phyloP scores from a whole-genome alignment of 2,797 vertebrate genomes.

The Myotis daubentonii region DNA sequence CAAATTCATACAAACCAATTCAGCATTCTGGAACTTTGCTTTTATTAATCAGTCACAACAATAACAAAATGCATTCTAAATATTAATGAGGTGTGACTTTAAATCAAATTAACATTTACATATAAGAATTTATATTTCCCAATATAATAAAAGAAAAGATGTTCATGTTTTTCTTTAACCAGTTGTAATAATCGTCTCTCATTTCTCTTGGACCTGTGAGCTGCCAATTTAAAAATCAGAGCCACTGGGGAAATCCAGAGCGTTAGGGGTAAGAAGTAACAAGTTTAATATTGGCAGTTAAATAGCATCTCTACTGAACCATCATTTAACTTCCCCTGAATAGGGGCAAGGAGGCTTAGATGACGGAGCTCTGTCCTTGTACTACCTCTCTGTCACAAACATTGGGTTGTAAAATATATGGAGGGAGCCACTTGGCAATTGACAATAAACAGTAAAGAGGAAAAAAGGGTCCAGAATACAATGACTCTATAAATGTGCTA shows the following conservation, averaged over 20 bases:
- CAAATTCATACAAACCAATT: constrained; percentile 42
- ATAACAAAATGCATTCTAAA: constrained; percentile 29
- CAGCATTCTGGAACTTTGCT: not conserved
- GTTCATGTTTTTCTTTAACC: not conserved
- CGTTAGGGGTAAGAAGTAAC: not conserved
- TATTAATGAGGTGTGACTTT: constrained; percentile 32
- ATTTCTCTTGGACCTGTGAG: constrained; percentile 4
- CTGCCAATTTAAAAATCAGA: constrained; percentile 14
- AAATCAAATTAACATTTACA: constrained; percentile 55
- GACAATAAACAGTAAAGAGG: not conserved
- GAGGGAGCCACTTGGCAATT: not conserved
- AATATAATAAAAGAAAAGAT: not conserved
- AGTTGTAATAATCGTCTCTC: not conserved
- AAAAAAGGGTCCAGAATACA: not conserved
- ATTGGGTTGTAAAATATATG: not conserved
- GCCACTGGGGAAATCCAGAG: not conserved
- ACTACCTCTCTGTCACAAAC: not conserved
- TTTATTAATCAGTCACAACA: constrained; percentile 6
- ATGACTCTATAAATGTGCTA: not conserved
- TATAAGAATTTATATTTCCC: not conserved
- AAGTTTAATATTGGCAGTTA: not conserved
- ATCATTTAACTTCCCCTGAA: not conserved
- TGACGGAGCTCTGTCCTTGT: not conserved
- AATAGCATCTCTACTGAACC: not conserved
- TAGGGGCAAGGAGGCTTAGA: not conserved